These are phyloP conservation scores for Ciconia nigra DNA, from an alignment of 2,797 vertebrate genomes.

Conservation along the genomic window DNA sequence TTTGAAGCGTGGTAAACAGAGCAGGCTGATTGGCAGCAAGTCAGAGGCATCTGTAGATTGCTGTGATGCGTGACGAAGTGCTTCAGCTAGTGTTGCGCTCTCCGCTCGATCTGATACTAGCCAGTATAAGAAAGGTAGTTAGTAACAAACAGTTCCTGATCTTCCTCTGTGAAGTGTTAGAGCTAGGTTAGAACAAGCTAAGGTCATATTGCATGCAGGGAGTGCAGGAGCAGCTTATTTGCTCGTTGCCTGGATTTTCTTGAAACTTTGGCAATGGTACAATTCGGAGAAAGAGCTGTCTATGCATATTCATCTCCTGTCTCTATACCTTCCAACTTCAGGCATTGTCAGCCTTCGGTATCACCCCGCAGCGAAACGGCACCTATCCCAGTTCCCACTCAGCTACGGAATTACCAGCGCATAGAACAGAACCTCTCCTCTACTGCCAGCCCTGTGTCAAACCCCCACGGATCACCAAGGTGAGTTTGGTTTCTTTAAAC, in stretches of 20 bases:
- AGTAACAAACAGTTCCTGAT: neutral
- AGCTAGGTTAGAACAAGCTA: neutral
- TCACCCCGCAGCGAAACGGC: conserved; percentile 90
- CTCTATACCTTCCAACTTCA: conserved; percentile 45
- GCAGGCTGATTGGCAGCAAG: conserved; percentile 7
- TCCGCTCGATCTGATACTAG: neutral
- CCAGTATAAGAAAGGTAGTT: neutral
- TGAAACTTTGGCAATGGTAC: neutral
- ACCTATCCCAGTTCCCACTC: conserved; percentile 94
- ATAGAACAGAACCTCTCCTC: conserved; percentile 96
- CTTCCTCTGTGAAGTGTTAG: neutral
- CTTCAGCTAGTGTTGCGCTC: neutral
- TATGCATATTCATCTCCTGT: conserved; percentile 30
- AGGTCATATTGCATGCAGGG: neutral
- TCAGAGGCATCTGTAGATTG: neutral
- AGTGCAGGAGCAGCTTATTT: neutral
- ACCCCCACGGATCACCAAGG: conserved; percentile 89
- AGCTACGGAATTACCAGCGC: conserved; percentile 95
- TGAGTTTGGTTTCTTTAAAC: conserved; percentile 52
- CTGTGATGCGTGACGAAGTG: neutral
- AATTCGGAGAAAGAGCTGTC: neutral
- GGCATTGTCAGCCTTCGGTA: conserved; percentile 78
- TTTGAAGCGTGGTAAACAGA: conserved; percentile 50
- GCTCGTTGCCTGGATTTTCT: neutral
- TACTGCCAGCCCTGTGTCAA: conserved; percentile 85